A percentile compares a stretch with the other conserved stretches of the same genome.
Conservation (phyloP, 2,113 vertebrate species). For the Atlantisia rogersi region DNA sequence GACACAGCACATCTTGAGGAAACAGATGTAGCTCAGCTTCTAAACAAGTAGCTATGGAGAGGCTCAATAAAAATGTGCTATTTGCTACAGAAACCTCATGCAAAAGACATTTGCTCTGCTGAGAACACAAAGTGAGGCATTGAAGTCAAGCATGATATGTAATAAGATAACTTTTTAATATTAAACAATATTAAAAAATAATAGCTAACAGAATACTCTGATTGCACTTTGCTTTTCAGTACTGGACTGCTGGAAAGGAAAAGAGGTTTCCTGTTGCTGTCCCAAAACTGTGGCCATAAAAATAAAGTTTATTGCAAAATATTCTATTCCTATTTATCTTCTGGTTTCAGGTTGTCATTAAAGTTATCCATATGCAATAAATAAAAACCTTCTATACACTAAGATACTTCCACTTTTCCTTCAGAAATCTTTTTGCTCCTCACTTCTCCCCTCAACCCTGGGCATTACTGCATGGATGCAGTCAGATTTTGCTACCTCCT, state of each 20-base stretch:
- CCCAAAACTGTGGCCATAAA: not conserved
- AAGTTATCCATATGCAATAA: not conserved
- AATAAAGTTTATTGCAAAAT: not conserved
- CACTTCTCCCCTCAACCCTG: too few species aligned
- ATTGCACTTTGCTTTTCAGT: not conserved
- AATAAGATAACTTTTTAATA: not conserved
- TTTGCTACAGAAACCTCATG: not conserved
- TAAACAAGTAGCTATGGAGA: not conserved
- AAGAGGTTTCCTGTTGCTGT: not conserved
- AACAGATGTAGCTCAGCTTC: not conserved
- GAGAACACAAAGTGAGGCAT: not conserved
- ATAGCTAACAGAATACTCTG: not conserved
- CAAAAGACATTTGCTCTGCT: not conserved
- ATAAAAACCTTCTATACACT: not conserved
- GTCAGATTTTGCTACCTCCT: not conserved
- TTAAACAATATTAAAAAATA: not conserved
- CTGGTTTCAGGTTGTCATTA: not conserved
- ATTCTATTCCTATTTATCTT: not conserved
- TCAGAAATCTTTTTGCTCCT: not conserved
- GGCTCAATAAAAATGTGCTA: not conserved
- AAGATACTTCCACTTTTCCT: not conserved
- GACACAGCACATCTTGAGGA: not conserved
- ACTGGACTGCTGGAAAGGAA: not conserved
- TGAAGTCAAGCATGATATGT: not conserved
- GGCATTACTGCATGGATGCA: not conserved